Percentiles rank a stretch among this genome's conserved stretches.
Evolutionary conservation across 2,888 invertebrate species (phyloP).

Genomic region (Caenorhabditis angaria): DNA sequence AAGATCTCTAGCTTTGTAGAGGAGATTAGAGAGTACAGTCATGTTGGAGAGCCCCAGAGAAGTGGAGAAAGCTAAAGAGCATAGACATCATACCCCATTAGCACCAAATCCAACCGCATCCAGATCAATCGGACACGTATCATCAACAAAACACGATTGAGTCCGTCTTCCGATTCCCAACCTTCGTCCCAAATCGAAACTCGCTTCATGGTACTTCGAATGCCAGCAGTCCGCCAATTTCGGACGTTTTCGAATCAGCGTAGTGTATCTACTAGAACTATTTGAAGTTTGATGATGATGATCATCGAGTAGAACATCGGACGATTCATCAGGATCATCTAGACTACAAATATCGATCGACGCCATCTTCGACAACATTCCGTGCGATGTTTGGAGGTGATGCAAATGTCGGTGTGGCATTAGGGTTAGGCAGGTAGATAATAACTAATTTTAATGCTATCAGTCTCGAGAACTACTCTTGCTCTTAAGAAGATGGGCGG

Average conservation of each 20-base stretch:
- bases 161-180: constrained; percentile 35
- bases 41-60: too few species aligned
- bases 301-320: constrained; percentile 22
- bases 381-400: constrained; percentile 21
- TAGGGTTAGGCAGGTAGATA: background rate
- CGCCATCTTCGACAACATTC: constrained; percentile 33
- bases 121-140: constrained; percentile 3
- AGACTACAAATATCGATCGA: constrained; percentile 41
- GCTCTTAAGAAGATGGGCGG: too few species aligned
- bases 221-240: constrained; percentile 45
- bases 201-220: constrained; percentile 38
- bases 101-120: background rate
- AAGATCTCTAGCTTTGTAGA: too few species aligned
- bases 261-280: constrained; percentile 20
- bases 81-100: too few species aligned
- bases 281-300: constrained; percentile 14
- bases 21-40: too few species aligned
- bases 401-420: constrained; percentile 24
- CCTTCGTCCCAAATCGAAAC: constrained; percentile 41
- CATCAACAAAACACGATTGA: constrained; percentile 33
- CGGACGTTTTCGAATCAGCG: constrained; percentile 35
- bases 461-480: too few species aligned
- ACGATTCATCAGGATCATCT: constrained; percentile 21
- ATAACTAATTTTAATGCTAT: too few species aligned
- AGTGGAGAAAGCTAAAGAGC: too few species aligned